Conservation (phyloP, 2,113 vertebrate genomes). For the Meleagris gallopavo region DNA sequence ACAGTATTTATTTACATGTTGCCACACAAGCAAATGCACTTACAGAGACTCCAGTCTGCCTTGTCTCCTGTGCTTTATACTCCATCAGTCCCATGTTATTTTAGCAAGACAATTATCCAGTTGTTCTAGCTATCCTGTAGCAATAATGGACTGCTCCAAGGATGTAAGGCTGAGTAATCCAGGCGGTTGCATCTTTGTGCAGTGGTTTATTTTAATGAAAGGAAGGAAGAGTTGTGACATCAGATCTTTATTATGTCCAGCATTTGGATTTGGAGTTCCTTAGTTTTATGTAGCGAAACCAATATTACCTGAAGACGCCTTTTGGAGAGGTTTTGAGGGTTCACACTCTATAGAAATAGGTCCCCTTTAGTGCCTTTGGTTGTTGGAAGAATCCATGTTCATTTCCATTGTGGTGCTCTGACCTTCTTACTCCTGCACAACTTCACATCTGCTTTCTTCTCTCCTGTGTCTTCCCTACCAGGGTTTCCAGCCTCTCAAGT, state of each 20-base stretch:
- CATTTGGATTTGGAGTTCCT: neutral
- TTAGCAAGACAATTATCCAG: neutral
- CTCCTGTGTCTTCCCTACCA: neutral
- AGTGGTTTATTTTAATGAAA: neutral
- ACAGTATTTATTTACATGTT: slow-evolving; percentile 24
- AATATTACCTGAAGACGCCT: neutral
- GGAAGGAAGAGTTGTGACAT: neutral
- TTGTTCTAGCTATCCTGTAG: neutral
- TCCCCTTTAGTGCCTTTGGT: fast-evolving
- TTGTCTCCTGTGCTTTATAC: neutral
- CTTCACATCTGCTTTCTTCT: neutral
- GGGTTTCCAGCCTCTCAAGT: neutral
- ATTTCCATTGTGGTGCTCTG: fast-evolving
- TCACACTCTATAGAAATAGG: neutral
- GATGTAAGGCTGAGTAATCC: fast-evolving
- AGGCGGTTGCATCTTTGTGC: neutral
- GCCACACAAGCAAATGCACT: slow-evolving; percentile 26
- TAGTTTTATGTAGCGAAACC: neutral
- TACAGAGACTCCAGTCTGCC: neutral
- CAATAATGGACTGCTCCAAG: neutral
- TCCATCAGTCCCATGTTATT: neutral
- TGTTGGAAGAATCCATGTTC: fast-evolving
- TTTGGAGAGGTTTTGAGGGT: neutral
- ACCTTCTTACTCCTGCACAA: neutral
- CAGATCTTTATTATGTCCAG: neutral